Base-by-base conservation (phyloP, 2,888 invertebrate species). In the Colletes collaris region DNA sequence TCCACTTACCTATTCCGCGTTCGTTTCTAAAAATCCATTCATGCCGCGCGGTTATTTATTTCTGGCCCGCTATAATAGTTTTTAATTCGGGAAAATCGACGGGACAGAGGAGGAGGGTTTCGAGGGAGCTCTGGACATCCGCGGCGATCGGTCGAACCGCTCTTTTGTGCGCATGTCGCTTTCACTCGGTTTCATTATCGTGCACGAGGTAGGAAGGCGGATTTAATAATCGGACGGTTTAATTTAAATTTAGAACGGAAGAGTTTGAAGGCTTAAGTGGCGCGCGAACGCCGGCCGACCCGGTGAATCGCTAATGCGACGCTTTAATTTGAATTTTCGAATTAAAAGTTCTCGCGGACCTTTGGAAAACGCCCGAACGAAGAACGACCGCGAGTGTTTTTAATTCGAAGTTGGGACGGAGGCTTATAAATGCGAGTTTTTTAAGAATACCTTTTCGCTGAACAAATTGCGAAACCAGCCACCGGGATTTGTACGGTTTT, bases 181-280 rank as follows among this genome's bases (percentile, higher is more conserved):
- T 78, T 69, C 79, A 50, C 59, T 50, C 50, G 53, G 59, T 69
- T 78, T 78, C 79, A 59, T 78, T 78, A 64, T 78, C 52, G 69
- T 10, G 53, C 13, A 40, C 37, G 40, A 69, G 52, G 59, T 53
- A 50, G 55, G 63, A 16, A 27, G 53, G 40, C 37, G 59, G 78
- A 78, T 78, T 77, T 77, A 78, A 78, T 78, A 78, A 77, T 77
- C 63, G 64, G 78, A 77, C 69, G 64, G 78, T 78, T 78, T 78
- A 77, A 53, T 77, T 78, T 64, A 56, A 77, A 77, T 77, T 77
- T 68, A 63, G 77, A 68, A 68, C 63, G 68, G 52, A 68, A 77
- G 77, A 77, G 58, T 77, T 68, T 13, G 68, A 53, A 46, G 64
- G 63, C 63, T 69, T 44, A 69, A 71, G 73, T 55, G 67, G 53